Conservation (phyloP, 2,797 vertebrate species). For the Lacerta agilis region DNA sequence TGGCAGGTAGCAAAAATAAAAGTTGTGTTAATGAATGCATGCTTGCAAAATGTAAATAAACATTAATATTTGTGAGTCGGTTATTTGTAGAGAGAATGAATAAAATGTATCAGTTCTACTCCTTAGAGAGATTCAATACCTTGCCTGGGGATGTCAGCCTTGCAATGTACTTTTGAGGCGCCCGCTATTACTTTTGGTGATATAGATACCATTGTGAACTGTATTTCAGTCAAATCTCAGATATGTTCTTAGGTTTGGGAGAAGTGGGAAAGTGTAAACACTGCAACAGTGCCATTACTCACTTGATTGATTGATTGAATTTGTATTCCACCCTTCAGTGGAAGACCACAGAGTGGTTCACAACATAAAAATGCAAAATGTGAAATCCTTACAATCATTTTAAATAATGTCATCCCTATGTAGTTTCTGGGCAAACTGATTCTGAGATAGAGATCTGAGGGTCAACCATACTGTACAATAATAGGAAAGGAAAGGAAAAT, state of each 20-base stretch:
- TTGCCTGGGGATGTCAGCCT: not conserved
- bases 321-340: not conserved
- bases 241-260: not conserved
- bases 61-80: not conserved
- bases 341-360: not conserved
- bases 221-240: not conserved
- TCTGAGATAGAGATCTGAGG: not conserved
- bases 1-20: conserved; percentile 13
- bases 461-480: not conserved
- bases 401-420: too few relatives aligned
- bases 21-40: not conserved
- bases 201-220: not conserved
- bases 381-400: too few relatives aligned
- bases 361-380: too few relatives aligned
- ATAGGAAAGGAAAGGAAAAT: not conserved
- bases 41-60: not conserved
- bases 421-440: not conserved
- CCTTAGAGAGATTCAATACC: not conserved
- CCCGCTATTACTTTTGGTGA: not conserved
- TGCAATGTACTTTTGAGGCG: not conserved
- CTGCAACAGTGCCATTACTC: not conserved
- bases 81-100: not conserved
- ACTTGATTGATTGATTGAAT: not conserved
- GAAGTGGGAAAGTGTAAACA: not conserved
- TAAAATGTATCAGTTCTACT: not conserved